A percentile compares a stretch with the other conserved stretches of the same genome.
phyloP scores from a whole-genome alignment of 2,113 vertebrate species.

The Pygoscelis adeliae region DNA sequence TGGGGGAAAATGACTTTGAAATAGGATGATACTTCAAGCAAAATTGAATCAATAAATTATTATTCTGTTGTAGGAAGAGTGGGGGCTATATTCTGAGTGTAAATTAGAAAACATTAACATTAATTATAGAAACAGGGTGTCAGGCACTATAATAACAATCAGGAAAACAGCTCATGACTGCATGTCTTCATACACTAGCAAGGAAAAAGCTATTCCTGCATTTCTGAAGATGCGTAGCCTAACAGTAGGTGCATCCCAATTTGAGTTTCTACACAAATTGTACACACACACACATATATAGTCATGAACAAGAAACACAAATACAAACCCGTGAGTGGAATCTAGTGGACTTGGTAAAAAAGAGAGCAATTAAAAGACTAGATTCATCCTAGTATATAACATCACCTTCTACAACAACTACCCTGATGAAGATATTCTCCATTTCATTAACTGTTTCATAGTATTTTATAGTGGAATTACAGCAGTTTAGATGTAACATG shows the following conservation, averaged over 20 bases:
- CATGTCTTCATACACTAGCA: not conserved
- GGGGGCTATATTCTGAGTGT: not conserved
- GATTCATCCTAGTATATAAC: not conserved
- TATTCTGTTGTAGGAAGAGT: not conserved
- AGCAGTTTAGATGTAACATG: not conserved
- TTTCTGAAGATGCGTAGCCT: not conserved
- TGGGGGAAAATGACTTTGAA: not conserved
- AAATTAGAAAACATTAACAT: conserved; percentile 37
- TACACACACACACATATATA: not conserved
- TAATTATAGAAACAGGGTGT: conserved; percentile 1
- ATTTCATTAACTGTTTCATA: conserved; percentile 25
- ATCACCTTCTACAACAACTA: not conserved
- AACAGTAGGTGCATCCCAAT: not conserved
- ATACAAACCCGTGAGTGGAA: not conserved
- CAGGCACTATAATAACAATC: not conserved
- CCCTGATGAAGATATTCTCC: not conserved
- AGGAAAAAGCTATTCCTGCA: not conserved
- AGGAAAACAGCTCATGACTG: not conserved
- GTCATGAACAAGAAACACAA: not conserved
- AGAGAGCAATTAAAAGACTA: not conserved
- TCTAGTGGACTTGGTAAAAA: not conserved
- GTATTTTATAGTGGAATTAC: conserved; percentile 9
- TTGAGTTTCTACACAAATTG: not conserved
- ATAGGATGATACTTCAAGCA: not conserved
- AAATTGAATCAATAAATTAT: not conserved